These are phyloP conservation scores for Vidua macroura DNA, from an alignment of 2,113 vertebrate species.

Conservation along the genomic window DNA sequence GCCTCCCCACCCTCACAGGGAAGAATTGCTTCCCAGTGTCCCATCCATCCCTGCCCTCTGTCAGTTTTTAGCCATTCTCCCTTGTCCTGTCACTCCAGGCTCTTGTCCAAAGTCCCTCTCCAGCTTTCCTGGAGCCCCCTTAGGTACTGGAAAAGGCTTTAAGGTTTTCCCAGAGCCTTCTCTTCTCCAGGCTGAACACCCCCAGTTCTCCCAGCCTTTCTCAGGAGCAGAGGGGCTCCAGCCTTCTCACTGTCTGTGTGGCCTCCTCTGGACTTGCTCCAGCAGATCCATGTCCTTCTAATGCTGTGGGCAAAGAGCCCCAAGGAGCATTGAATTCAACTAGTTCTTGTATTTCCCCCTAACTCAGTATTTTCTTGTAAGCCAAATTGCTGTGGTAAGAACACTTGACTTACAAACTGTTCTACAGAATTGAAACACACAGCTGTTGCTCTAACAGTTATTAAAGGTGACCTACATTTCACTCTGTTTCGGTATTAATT, in stretches of 20 bases:
- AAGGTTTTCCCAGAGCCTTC: not conserved
- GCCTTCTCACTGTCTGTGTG: no score
- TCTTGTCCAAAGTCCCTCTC: not conserved
- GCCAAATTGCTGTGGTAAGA: not conserved
- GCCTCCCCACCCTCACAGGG: not conserved
- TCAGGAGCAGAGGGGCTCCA: not conserved
- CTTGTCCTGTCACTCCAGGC: not conserved
- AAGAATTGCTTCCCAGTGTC: not conserved
- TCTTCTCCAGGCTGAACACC: not conserved
- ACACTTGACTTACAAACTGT: not conserved
- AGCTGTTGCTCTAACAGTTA: not conserved
- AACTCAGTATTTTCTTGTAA: not conserved
- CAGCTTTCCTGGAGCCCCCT: not conserved
- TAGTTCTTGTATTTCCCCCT: not conserved
- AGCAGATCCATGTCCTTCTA: not conserved
- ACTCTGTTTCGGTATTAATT: conserved; percentile 10
- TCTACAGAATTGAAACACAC: not conserved
- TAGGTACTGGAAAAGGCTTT: not conserved
- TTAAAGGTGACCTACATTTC: conserved; percentile 37
- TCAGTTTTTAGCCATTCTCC: not conserved
- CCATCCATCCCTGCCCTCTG: not conserved
- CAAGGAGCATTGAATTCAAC: not conserved
- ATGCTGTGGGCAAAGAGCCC: not conserved
- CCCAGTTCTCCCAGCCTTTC: not conserved
- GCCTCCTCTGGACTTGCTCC: not conserved